Base-by-base conservation (phyloP, 2,888 invertebrate species). In the Drosophila kokeensis region DNA sequence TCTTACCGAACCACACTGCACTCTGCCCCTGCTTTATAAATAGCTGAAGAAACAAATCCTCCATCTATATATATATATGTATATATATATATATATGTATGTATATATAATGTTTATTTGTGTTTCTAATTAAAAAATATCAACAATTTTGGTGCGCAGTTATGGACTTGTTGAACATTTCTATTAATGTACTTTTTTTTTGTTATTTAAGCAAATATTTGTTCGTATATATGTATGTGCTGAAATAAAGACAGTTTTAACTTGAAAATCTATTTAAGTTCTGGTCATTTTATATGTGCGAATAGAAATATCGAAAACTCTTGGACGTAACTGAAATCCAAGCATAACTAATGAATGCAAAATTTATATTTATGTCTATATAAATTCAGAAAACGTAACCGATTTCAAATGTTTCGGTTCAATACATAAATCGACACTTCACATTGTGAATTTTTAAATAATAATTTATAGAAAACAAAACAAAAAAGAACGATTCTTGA, bases 1-100 rank as follows among this genome's bases (percentile, higher is more conserved):
- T 76, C 92, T 91, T 5, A 95, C 94, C 36, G 95, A 96, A 73
- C 97, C 97, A 0, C 93, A 97, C 36, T 95, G 96, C 30, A 95
- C 96, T 0, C 91, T 98, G 75, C 96, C 93, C 10, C 72, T 93
- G 7, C 73, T 90, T 24, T 82, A 90, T 50, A 92, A 92, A 67
- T 81, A 89, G 64, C 30, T 52, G 11, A 42, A 15, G 24, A 13
- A 15, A 21, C 21, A 13, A 8, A 38, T 6, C 36, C 36, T 11
- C 36, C 36, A 42, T n/a, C 24, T 50, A n/a, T 32, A 40, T 27
- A 4, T 59, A 34, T 38, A 59, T n/a, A 45, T 40, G 52, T 4
- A 52, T 30, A 27, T 2, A 18, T 38, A 3, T 36, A 18, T 7
- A 38, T 38, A 18, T 18, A 2, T 36, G 3, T 38, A 0, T 38